These are phyloP conservation scores for Trachelus tabidus DNA, from an alignment of 2,888 invertebrate species.

Conservation along the genomic window DNA sequence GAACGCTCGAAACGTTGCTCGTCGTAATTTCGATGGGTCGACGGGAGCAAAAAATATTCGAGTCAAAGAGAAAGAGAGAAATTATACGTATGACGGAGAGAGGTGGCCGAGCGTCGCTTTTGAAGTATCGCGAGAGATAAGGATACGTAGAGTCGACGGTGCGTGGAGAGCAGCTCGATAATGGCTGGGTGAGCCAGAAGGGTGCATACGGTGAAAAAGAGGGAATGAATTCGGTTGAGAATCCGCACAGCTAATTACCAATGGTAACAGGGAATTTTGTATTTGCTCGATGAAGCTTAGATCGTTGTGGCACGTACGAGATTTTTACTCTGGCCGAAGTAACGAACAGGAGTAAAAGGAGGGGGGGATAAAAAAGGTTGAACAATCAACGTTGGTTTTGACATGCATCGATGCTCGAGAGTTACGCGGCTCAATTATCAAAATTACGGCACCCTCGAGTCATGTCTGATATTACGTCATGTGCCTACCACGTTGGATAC, in stretches of 20 bases:
- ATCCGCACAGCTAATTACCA: not conserved
- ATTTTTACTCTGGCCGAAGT: not conserved
- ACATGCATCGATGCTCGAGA: slow-evolving; percentile 20
- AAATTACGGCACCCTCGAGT: not conserved
- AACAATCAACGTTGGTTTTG: slow-evolving; percentile 1
- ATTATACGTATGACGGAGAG: not conserved
- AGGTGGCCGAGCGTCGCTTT: not conserved
- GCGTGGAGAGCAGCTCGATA: not conserved
- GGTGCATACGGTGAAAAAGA: not conserved
- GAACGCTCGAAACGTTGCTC: not conserved
- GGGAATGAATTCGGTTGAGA: no score
- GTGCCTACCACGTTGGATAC: not conserved
- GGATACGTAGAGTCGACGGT: not conserved
- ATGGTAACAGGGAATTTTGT: not conserved
- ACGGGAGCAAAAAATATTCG: not conserved
- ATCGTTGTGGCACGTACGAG: not conserved
- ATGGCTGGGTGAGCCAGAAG: not conserved
- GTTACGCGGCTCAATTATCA: slow-evolving; percentile 4
- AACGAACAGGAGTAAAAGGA: not conserved
- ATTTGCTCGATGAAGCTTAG: not conserved
- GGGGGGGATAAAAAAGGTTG: not conserved
- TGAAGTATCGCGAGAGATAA: not conserved
- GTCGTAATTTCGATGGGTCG: no score
- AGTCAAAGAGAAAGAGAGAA: not conserved
- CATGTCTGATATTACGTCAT: not conserved